These are phyloP conservation scores for Tragopan temminckii DNA, from an alignment of 2,797 vertebrate genomes.

Conservation along the genomic window DNA sequence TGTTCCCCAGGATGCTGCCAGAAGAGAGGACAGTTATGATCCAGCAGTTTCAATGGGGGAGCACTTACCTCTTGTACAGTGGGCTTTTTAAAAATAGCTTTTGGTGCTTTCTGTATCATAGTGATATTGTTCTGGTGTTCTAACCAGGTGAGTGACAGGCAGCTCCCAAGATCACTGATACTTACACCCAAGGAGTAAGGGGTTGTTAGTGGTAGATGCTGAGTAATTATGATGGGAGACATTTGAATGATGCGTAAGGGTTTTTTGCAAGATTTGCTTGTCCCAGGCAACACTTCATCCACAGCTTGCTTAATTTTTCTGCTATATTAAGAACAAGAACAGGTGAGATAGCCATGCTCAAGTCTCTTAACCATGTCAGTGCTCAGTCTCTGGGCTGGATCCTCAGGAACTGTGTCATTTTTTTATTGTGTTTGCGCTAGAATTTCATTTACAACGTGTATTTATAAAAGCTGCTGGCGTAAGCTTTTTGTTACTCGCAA, in stretches of 20 bases:
- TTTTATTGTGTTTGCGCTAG: not conserved
- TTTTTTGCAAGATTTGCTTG: not conserved
- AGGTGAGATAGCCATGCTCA: not conserved
- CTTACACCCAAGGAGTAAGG: not conserved
- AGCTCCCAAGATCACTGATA: not conserved
- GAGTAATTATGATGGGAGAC: not conserved
- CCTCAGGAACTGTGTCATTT: not conserved
- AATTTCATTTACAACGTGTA: not conserved
- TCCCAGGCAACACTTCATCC: not conserved
- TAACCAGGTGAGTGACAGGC: not conserved
- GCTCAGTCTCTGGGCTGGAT: not conserved
- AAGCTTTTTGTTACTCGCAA: not conserved
- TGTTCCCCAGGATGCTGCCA: not conserved
- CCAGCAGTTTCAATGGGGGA: not conserved
- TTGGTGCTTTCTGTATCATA: not conserved
- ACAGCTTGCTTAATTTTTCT: constrained; percentile 2
- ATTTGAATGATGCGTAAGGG: not conserved
- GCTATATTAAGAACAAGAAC: not conserved
- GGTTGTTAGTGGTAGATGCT: not conserved
- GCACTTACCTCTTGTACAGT: not conserved
- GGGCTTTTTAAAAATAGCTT: not conserved
- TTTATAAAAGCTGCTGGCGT: constrained; percentile 6
- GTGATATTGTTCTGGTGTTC: not conserved
- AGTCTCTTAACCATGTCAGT: not conserved
- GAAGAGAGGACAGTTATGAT: not conserved